Evolutionary conservation across 2,113 vertebrate genomes (phyloP).

Genomic region (Osmerus eperlanus): DNA sequence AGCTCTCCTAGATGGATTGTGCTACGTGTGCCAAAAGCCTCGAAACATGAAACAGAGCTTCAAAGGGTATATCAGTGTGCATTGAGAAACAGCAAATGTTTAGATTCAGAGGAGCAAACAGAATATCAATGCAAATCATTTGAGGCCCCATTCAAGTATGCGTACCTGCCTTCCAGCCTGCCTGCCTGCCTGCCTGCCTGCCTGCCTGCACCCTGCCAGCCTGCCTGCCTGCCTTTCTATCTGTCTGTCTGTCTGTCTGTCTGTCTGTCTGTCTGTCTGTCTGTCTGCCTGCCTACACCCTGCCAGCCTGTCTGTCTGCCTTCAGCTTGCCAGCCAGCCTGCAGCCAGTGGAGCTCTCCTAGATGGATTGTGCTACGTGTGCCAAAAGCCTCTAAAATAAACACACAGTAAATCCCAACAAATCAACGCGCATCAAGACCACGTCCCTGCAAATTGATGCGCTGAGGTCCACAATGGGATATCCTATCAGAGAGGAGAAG

Average conservation of each 20-base stretch:
- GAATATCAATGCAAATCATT: too few relatives aligned
- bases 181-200: not conserved
- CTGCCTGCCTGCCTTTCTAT: not conserved
- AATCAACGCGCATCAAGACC: conserved; percentile 70
- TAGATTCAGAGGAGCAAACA: too few relatives aligned
- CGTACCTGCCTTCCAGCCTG: not conserved
- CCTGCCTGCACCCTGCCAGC: conserved; percentile 5
- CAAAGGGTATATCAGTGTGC: too few relatives aligned
- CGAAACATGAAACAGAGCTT: too few relatives aligned
- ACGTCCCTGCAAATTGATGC: conserved; percentile 60
- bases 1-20: conserved; percentile 42
- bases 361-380: conserved; percentile 37
- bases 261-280: too few relatives aligned
- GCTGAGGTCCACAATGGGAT: conserved; percentile 50
- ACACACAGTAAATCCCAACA: conserved; percentile 67
- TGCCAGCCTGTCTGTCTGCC: not conserved
- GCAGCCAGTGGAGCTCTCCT: conserved; percentile 53
- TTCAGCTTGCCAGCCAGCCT: conserved; percentile 30
- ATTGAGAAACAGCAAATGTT: too few relatives aligned
- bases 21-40: conserved; percentile 54
- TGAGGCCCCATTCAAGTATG: too few relatives aligned
- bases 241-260: not conserved
- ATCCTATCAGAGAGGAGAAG: conserved; percentile 34
- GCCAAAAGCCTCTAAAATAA: conserved; percentile 69
- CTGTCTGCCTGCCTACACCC: not conserved